Evolutionary conservation across 2,888 invertebrate genomes (phyloP).

Genomic region (Pristionchus maxplancki): DNA sequence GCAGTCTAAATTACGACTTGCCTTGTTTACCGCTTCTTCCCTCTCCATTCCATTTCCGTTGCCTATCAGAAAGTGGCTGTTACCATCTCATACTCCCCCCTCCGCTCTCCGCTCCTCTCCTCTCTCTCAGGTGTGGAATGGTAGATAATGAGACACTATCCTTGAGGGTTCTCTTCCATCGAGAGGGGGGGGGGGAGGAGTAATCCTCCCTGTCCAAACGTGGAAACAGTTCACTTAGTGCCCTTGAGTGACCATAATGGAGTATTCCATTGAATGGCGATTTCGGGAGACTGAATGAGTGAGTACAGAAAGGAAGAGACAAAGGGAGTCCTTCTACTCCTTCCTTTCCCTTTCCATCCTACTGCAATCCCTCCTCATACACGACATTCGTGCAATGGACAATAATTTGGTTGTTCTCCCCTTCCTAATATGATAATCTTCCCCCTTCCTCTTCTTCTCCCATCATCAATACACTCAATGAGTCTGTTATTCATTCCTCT

Average conservation of each 20-base stretch:
- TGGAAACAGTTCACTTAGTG: background rate
- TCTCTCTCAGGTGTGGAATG: background rate
- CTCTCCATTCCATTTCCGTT: background rate
- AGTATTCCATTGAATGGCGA: background rate
- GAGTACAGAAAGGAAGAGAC: too few species aligned
- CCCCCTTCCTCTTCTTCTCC: background rate
- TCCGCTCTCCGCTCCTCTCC: background rate
- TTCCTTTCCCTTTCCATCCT: too few species aligned
- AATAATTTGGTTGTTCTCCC: background rate
- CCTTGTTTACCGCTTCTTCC: constrained; percentile 8
- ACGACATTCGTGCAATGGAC: too few species aligned
- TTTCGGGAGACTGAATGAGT: too few species aligned
- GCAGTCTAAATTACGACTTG: constrained; percentile 16
- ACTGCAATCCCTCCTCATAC: too few species aligned
- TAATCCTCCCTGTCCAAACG: background rate
- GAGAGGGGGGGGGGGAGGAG: background rate
- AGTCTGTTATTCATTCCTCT: constrained; percentile 6
- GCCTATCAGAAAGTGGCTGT: background rate
- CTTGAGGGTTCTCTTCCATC: background rate
- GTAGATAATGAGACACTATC: background rate
- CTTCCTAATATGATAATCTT: background rate
- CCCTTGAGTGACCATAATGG: constrained; percentile 23
- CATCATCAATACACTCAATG: background rate
- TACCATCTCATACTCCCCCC: background rate
- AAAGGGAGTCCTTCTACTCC: too few species aligned